These are phyloP conservation scores for Pristionchus mayeri DNA, from an alignment of 2,888 invertebrate species.

Conservation along the genomic window DNA sequence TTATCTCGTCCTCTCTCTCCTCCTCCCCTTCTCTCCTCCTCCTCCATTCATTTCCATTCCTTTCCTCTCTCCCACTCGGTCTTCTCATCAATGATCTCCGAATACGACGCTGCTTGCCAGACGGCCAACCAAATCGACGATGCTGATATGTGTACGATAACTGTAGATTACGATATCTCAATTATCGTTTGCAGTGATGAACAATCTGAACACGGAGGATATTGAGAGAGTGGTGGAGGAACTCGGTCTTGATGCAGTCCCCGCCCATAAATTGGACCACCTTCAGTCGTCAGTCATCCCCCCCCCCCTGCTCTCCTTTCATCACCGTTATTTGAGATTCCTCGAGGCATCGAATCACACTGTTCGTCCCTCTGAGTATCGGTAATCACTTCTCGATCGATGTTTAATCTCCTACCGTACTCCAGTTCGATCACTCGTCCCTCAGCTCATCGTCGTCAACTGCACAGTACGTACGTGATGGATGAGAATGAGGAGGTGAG, in stretches of 20 bases:
- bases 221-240: neutral
- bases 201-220: neutral
- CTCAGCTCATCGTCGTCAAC: slow-evolving; percentile 7
- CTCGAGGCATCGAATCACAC: neutral
- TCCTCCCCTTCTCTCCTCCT: too few species aligned
- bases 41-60: neutral
- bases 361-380: neutral
- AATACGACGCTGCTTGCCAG: neutral
- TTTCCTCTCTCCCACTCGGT: neutral
- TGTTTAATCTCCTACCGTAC: neutral
- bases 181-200: neutral
- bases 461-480: slow-evolving; percentile 26
- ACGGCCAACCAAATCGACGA: neutral
- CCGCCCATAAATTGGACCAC: neutral
- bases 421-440: neutral
- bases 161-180: neutral
- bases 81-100: neutral
- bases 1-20: too few species aligned
- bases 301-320: neutral
- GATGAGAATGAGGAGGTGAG: neutral
- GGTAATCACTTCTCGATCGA: neutral
- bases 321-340: neutral
- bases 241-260: neutral
- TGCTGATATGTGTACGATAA: neutral
- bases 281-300: neutral